Evolutionary conservation across 1,140 invertebrate genomes (phyloP), one percentile per base, ranked within the genome.

Genomic region (Amphibalanus amphitrite): DNA sequence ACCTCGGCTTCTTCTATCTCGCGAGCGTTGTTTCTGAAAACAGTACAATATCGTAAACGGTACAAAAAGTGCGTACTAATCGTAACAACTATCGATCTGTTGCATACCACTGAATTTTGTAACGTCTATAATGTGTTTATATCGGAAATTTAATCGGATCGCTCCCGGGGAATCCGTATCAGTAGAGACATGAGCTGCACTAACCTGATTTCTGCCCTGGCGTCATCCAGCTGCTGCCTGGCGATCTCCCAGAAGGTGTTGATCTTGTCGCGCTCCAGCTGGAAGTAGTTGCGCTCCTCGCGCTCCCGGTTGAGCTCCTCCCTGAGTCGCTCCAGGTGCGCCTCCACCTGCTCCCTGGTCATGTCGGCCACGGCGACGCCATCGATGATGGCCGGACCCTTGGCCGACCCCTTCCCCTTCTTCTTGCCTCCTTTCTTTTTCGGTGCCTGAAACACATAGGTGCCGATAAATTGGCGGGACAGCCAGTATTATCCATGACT

Each of bases 231-330:
- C 78, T 94, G 89, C 74, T 89, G 86, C 75, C 89, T 85, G 0
- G 90, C 90, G 67, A 93, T 91, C 79, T 97, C 93, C 93, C 93
- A 97, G 81, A 95, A 95, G 29, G 90, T 92, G 74, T 91, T 85
- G 25, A 97, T 86, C 82, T 95, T 95, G 79, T 97, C 94, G 75
- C 94, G 83, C 81, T 97, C 95, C 69, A 97, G 79, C 82, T 97
- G 94, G 77, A 96, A 96, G 78, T 90, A 95, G 80, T 97, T 97
- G 74, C 94, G 82, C 80, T 97, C 93, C 81, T 97, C 93, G 75
- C 93, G 83, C 81, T 97, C 94, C 65, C 91, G 85, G 77, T 96
- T 93, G 78, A 96, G 83, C 82, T 72, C 71, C 73, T 93, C 91
- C 77, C 91, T 87, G 25, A 97, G 86, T 77, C 88, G 86, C 28